Evolutionary conservation across 37 sponge, comb jelly and placozoan genomes (phyloP).

Genomic region (Dysidea cf. avara): DNA sequence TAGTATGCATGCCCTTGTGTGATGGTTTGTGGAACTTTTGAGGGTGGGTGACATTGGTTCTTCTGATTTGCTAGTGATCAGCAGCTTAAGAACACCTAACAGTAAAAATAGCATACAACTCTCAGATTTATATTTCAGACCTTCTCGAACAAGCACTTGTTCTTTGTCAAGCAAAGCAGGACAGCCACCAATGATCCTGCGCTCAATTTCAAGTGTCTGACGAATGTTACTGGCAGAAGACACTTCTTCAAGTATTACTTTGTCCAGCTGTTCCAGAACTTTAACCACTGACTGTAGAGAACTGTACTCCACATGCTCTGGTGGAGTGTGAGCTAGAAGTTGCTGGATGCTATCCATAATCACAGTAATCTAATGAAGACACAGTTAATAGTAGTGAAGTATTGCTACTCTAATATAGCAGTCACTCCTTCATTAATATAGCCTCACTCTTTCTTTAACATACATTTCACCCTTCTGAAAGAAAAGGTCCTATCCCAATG

Average conservation of each 20-base stretch:
- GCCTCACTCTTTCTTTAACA: too few relatives aligned
- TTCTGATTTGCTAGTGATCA: too few relatives aligned
- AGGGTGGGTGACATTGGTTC: background rate
- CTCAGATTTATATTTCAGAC: slow-evolving; percentile 5
- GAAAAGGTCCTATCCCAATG: too few relatives aligned
- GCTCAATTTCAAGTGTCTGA: slow-evolving; percentile 49
- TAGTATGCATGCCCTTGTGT: slow-evolving; percentile 47
- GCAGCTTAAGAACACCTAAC: too few relatives aligned
- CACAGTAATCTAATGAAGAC: slow-evolving; percentile 18
- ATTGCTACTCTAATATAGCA: too few relatives aligned
- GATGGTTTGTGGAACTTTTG: slow-evolving; percentile 2
- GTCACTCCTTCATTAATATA: too few relatives aligned
- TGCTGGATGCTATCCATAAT: slow-evolving; percentile 53
- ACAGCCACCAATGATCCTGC: slow-evolving; percentile 59
- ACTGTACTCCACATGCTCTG: slow-evolving; percentile 63
- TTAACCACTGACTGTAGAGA: slow-evolving; percentile 11
- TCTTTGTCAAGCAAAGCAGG: slow-evolving; percentile 53
- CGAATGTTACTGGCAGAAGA: slow-evolving; percentile 25
- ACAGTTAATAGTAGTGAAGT: too few relatives aligned
- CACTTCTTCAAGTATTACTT: slow-evolving; percentile 13
- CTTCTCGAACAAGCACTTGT: slow-evolving; percentile 51
- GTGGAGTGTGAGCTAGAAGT: slow-evolving; percentile 52
- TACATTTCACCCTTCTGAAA: too few relatives aligned
- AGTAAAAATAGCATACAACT: too few relatives aligned
- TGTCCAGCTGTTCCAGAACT: slow-evolving; percentile 45